Conservation (phyloP, 1,140 invertebrate species). For the Galleria mellonella region DNA sequence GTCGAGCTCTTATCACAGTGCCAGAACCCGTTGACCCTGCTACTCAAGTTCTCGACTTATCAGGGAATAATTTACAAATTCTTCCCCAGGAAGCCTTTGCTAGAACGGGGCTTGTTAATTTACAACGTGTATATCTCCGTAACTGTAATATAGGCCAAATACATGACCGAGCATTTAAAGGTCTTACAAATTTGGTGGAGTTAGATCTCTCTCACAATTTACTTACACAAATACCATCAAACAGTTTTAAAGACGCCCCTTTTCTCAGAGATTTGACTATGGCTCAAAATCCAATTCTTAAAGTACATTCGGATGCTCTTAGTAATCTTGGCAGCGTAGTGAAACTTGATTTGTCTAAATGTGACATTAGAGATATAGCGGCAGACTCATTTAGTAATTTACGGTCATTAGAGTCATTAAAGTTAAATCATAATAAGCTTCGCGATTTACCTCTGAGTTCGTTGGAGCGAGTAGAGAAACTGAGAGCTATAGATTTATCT, state of each 20-base stretch:
- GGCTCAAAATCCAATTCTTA: slow-evolving; percentile 86
- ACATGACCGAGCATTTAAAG: slow-evolving; percentile 86
- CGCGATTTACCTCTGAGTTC: slow-evolving; percentile 82
- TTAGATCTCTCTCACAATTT: slow-evolving; percentile 90
- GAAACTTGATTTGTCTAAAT: slow-evolving; percentile 89
- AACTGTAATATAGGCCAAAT: slow-evolving; percentile 89
- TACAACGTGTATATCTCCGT: slow-evolving; percentile 89
- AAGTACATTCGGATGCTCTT: slow-evolving; percentile 86
- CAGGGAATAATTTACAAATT: slow-evolving; percentile 88
- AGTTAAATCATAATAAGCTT: slow-evolving; percentile 87
- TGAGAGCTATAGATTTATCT: slow-evolving; percentile 90
- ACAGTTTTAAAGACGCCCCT: slow-evolving; percentile 84
- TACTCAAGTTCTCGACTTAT: slow-evolving; percentile 92
- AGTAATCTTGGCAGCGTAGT: slow-evolving; percentile 83
- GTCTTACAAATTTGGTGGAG: slow-evolving; percentile 91
- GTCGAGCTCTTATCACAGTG: slow-evolving; percentile 86
- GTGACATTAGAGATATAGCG: slow-evolving; percentile 85
- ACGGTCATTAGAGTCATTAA: slow-evolving; percentile 85
- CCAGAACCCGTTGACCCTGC: slow-evolving; percentile 88
- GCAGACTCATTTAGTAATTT: slow-evolving; percentile 86
- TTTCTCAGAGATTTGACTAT: slow-evolving; percentile 87
- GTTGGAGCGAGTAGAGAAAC: slow-evolving; percentile 81
- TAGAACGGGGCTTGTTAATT: slow-evolving; percentile 85
- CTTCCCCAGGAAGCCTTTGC: slow-evolving; percentile 87
- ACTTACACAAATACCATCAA: slow-evolving; percentile 84